phyloP scores from a whole-genome alignment of 2,888 invertebrate species.

The Drosophila neonasuta region DNA sequence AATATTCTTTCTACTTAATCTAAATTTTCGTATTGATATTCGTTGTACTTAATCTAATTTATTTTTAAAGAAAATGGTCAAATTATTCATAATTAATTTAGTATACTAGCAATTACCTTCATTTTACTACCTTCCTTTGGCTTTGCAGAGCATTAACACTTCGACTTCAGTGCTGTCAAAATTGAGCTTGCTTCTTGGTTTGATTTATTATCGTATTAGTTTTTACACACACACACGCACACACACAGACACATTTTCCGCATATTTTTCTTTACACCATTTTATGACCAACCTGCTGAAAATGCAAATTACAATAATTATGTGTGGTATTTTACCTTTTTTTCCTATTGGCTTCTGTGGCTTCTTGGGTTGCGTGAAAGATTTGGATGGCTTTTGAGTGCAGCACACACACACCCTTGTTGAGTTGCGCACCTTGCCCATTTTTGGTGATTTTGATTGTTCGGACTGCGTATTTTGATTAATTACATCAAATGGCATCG shows the following conservation, averaged over 20 bases:
- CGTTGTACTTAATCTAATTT: too few species aligned
- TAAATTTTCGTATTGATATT: too few species aligned
- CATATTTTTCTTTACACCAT: conserved; percentile 40
- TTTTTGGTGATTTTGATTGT: conserved; percentile 1
- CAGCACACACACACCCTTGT: conserved; percentile 46
- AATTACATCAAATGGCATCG: conserved; percentile 45
- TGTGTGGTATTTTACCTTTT: conserved; percentile 45
- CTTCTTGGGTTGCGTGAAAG: conserved; percentile 25
- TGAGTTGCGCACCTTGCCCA: conserved; percentile 34
- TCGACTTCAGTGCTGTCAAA: too few species aligned
- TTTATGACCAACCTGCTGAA: conserved; percentile 49
- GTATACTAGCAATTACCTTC: too few species aligned
- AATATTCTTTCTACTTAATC: too few species aligned
- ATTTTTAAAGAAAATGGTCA: too few species aligned
- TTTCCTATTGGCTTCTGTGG: background rate
- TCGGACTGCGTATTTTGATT: conserved; percentile 55
- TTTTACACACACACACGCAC: conserved; percentile 51
- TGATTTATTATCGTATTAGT: conserved; percentile 69
- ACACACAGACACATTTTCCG: conserved; percentile 49
- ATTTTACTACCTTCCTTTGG: too few species aligned
- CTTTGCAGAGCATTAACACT: conserved; percentile 11
- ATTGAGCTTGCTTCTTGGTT: conserved; percentile 16
- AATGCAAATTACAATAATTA: conserved; percentile 73
- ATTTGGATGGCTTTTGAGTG: conserved; percentile 24
- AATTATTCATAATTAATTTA: too few species aligned